These are phyloP conservation scores for Tachystola acroxantha DNA, from an alignment of 2,888 invertebrate genomes.

Conservation along the genomic window DNA sequence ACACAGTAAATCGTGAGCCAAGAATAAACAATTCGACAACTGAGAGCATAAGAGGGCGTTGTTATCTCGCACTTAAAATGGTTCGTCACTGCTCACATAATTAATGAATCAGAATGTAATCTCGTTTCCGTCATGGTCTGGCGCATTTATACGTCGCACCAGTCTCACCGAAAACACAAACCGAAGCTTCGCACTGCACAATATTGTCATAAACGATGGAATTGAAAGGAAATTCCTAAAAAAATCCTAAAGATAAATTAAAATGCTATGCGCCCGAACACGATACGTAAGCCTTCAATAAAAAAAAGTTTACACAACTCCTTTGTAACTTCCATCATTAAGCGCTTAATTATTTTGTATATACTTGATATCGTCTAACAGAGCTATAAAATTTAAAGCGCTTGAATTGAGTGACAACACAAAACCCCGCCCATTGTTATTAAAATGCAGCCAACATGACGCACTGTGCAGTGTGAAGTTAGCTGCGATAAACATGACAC, in stretches of 20 bases:
- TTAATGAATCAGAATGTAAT: slow-evolving; percentile 65
- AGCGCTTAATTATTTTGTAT: slow-evolving; percentile 27
- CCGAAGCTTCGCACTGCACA: slow-evolving; percentile 17
- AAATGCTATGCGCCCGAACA: slow-evolving; percentile 44
- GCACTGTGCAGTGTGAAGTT: slow-evolving; percentile 57
- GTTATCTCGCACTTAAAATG: slow-evolving; percentile 68
- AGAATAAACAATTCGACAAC: slow-evolving; percentile 24
- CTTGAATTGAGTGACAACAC: slow-evolving; percentile 30
- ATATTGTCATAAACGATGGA: slow-evolving; percentile 19
- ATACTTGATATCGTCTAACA: neutral
- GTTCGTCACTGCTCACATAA: slow-evolving; percentile 72
- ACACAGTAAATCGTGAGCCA: slow-evolving; percentile 20
- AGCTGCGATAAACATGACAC: slow-evolving; percentile 26
- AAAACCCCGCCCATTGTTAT: slow-evolving; percentile 66
- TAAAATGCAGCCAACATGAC: slow-evolving; percentile 74
- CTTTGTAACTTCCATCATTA: slow-evolving; percentile 10
- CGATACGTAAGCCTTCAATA: slow-evolving; percentile 61
- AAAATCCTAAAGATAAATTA: slow-evolving; percentile 35
- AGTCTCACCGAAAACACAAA: slow-evolving; percentile 19
- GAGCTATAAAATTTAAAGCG: slow-evolving; percentile 27
- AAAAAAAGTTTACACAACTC: slow-evolving; percentile 70
- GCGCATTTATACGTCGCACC: slow-evolving; percentile 23
- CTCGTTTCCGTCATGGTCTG: slow-evolving; percentile 45
- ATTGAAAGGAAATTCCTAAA: slow-evolving; percentile 27
- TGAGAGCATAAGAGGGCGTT: slow-evolving; percentile 43